Evolutionary conservation across 1,140 invertebrate genomes (phyloP), one percentile per base, ranked within the genome.

Genomic region (Leucophenga varia): DNA sequence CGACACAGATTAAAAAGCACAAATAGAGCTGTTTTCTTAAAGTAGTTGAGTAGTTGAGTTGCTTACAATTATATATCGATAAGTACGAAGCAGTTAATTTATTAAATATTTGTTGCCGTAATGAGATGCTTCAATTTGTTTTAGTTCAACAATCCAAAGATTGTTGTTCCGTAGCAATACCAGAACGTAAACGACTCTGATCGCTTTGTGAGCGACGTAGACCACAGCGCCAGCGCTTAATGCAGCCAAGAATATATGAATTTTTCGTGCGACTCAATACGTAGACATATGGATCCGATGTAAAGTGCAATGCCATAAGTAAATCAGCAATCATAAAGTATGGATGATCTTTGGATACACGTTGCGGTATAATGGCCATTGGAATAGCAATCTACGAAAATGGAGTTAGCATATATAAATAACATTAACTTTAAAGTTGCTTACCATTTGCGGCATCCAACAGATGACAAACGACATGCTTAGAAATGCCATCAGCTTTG

Each of bases 391-490:
- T 80, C 87, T 89, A 59, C 3, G 73, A 72, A 51, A 51, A 42
- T 47, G 17, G 40, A 43, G 36, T n/a, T 10, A 48, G 21, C 21
- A 18, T 47, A 4, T n/a, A 22, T 5, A 20, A 19, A 0, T 3
- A 30, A 13, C 9, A 32, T 14, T n/a, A 21, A 8, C 10, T 16
- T 14, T 3, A 4, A 6, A 13, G 8, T 42, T 28, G 35, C 79
- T 81, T 69, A 91, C 90, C 87, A 92, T 86, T 75, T 92, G 89
- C 2, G 90, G 90, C 77, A 90, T 81, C 90, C 90, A 93, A 64
- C 89, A 92, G 1, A 88, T 77, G 37, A 92, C 85, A 60, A 91
- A 91, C 3, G 88, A 84, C 32, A 91, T 83, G 35, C 88, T 90
- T 2, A 93, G 79, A 4, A 89, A 81, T 0, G 86, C 84, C 90